A percentile compares a stretch with the other conserved stretches of the same genome.
phyloP scores from a whole-genome alignment of 2,113 vertebrate species.

The Centropus unirufus region DNA sequence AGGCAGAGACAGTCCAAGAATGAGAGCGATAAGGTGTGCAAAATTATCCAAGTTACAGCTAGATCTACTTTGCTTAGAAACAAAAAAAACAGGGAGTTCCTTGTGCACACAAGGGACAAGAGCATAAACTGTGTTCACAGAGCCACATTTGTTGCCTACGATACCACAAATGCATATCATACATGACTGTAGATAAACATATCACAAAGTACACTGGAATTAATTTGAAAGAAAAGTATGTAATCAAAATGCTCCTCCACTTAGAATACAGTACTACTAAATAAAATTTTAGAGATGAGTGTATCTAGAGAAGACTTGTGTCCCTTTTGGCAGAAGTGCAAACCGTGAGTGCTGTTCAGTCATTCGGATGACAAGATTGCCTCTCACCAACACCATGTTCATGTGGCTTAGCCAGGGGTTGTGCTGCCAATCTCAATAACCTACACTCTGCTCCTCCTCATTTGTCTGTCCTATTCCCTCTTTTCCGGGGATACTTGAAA shows the following conservation, averaged over 20 bases:
- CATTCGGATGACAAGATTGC: neutral
- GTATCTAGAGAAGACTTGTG: neutral
- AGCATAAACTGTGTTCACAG: neutral
- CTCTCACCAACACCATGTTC: neutral
- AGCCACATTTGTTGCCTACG: neutral
- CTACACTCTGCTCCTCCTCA: neutral
- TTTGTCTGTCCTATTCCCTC: neutral
- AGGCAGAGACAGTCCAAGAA: neutral
- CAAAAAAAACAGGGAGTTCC: neutral
- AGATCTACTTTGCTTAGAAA: neutral
- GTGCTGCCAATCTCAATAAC: neutral
- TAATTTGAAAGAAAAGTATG: neutral
- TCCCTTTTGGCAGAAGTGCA: neutral
- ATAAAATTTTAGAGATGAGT: neutral
- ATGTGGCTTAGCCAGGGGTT: neutral
- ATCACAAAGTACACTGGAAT: neutral
- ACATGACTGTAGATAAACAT: neutral
- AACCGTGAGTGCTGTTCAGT: neutral
- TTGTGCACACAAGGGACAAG: neutral
- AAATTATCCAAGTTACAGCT: neutral
- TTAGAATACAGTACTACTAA: neutral
- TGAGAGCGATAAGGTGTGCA: neutral
- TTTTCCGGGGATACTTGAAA: neutral
- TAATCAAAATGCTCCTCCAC: neutral
- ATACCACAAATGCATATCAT: accelerated